Evolutionary conservation across 1,140 invertebrate genomes (phyloP).

Genomic region (Globodera rostochiensis): DNA sequence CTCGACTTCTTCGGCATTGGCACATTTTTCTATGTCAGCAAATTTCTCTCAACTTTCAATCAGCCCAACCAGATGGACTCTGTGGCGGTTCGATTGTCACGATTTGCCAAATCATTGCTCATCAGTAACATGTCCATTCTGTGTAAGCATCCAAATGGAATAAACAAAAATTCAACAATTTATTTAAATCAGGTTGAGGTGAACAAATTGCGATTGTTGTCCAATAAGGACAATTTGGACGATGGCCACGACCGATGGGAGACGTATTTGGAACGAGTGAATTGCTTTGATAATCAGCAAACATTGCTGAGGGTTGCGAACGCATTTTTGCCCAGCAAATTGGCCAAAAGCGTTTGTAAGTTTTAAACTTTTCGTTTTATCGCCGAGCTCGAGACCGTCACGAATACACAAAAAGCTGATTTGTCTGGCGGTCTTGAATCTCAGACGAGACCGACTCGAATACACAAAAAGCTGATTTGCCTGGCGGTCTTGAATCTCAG

Average conservation of each 20-base stretch:
- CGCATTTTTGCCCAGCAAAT: not conserved
- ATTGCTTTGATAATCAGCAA: not conserved
- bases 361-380: not conserved
- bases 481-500: too few relatives aligned
- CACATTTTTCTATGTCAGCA: too few relatives aligned
- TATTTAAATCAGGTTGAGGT: not conserved
- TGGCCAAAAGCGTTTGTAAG: not conserved
- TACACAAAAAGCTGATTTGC: too few relatives aligned
- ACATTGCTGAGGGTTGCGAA: not conserved
- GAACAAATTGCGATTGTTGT: not conserved
- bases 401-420: too few relatives aligned
- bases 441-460: too few relatives aligned
- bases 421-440: too few relatives aligned
- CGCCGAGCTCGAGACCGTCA: too few relatives aligned
- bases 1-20: too few relatives aligned
- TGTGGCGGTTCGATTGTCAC: not conserved
- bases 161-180: not conserved
- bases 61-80: not conserved
- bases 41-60: too few relatives aligned
- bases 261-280: not conserved
- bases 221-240: not conserved
- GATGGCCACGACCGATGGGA: not conserved
- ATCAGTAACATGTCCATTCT: not conserved
- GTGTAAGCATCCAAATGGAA: not conserved
- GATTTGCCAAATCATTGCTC: not conserved